Base-by-base conservation (phyloP, 2,113 vertebrate species). In the Synodontis membranacea region DNA sequence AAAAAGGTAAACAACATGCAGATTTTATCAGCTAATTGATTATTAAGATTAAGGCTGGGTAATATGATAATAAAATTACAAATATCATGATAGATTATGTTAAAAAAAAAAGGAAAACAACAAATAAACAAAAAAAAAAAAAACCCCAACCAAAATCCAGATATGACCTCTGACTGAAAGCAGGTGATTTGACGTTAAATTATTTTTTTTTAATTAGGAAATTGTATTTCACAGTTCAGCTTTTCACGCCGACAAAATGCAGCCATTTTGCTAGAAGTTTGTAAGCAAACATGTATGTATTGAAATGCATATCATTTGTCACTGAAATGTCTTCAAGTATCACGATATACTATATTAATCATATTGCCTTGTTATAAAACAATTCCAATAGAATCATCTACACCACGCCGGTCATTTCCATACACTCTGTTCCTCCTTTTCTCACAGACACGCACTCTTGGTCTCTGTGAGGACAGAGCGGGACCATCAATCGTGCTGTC, bases 401-500 rank as follows among this genome's bases (percentile, higher is more conserved):
- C 42, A 82, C 28, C 60, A 66, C 9, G 60, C 62, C 81, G 68
- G 15, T 68, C 60, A 84, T 74, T 46, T 64, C 23, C 60, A 52
- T 17, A 70, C 46, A 70, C 48, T 23, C 70, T 1, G 15, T 48
- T 58, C 78, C 83, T 48, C 54, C 42, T 25, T 74, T 60, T 64
- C 84, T 64, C 78, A 58, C 78, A 80, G 52, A 80, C 48, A 80
- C 48, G 21, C 83, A 58, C 44, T 78, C 31, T n/a, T 14, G 62
- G 76, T 82, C 80, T 89, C 89, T 89, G 74, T 80, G 92, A 93
- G 91, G 94, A 93, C 93, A 88, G 88, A 89, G 90, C 87, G 89
- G 89, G 76, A 82, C 92, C 95, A 95, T 96, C 93, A 94, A 96
- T 95, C 94, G 92, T 93, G 90, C 92, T 94, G 94, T 93, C 93